Conservation (phyloP, 92 coral and sea anemone genomes). For the Ricordea florida region DNA sequence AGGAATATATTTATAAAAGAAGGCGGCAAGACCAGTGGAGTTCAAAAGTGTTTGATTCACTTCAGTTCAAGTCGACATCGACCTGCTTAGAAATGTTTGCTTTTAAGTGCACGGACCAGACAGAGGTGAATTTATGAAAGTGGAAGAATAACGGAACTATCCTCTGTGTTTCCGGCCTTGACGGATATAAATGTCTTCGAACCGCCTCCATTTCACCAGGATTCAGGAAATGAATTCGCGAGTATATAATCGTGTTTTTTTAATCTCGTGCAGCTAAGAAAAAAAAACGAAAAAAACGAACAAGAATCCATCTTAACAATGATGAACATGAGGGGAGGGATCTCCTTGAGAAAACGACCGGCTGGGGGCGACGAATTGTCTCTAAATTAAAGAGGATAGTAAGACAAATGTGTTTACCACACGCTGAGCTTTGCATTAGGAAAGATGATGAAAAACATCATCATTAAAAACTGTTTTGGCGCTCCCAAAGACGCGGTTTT, state of each 20-base stretch:
- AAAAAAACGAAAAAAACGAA: neutral
- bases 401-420: slow-evolving; percentile 21
- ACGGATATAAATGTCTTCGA: neutral
- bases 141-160: slow-evolving; percentile 12
- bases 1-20: too few relatives aligned
- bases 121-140: neutral
- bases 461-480: slow-evolving; percentile 37
- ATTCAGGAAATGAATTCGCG: slow-evolving; percentile 20
- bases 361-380: slow-evolving; percentile 19
- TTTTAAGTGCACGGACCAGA: too few relatives aligned
- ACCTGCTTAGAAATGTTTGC: too few relatives aligned
- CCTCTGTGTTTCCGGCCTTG: neutral
- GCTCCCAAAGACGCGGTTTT: neutral
- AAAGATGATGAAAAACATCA: slow-evolving; percentile 7
- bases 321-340: slow-evolving; percentile 9
- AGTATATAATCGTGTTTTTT: neutral
- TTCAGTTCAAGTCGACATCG: too few relatives aligned
- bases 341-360: slow-evolving; percentile 3
- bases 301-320: neutral
- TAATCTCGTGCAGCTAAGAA: too few relatives aligned
- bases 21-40: too few relatives aligned
- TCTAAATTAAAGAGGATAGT: neutral
- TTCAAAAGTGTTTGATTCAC: too few relatives aligned
- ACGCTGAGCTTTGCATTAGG: slow-evolving; percentile 14
- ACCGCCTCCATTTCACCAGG: neutral